These are phyloP conservation scores for Actinemys pallida DNA, from an alignment of 2,113 vertebrate species.

Conservation along the genomic window DNA sequence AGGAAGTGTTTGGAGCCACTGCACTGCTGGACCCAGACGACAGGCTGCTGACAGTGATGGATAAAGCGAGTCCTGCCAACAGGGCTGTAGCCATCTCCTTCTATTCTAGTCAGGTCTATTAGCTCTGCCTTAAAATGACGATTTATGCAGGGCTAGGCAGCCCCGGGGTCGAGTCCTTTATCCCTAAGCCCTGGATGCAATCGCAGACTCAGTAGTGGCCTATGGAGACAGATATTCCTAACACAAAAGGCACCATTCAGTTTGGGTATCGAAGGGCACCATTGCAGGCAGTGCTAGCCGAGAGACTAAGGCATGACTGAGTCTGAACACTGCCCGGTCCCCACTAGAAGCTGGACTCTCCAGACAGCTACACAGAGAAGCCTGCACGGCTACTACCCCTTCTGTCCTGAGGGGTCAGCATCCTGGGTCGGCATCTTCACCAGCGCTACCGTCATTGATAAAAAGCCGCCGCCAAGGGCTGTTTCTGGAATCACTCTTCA, in stretches of 20 bases:
- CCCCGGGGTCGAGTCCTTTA: not conserved
- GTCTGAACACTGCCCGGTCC: not conserved
- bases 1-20: not conserved
- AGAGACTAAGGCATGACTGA: not conserved
- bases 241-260: not conserved
- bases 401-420: not conserved
- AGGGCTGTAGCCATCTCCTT: not conserved
- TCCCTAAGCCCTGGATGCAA: not conserved
- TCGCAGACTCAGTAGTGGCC: not conserved
- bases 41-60: not conserved
- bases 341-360: not conserved
- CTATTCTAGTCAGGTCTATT: not conserved
- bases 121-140: not conserved
- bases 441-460: not conserved
- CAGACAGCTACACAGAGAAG: not conserved
- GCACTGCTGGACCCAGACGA: not conserved
- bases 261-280: not conserved
- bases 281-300: not conserved
- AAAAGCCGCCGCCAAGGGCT: no score
- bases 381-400: not conserved
- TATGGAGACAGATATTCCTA: not conserved
- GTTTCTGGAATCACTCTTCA: not conserved
- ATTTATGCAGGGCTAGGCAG: fast-evolving
- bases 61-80: not conserved
- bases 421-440: not conserved